These are phyloP conservation scores for Schizothorax lantsangensis DNA, from an alignment of 2,797 vertebrate species.

Conservation along the genomic window DNA sequence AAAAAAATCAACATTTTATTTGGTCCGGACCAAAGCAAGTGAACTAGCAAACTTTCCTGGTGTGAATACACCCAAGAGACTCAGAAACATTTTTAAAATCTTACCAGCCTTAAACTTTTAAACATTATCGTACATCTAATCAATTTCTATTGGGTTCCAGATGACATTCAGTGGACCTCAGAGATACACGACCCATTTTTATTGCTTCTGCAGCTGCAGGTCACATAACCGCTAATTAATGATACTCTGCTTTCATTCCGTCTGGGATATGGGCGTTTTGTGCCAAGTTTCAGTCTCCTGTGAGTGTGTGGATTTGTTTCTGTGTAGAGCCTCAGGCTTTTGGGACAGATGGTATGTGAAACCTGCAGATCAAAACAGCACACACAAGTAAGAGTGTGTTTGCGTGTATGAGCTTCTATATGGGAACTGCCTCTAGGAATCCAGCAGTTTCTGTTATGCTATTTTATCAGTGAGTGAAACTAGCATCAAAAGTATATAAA, in stretches of 20 bases:
- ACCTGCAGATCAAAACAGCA: not conserved
- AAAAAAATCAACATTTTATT: too few relatives aligned
- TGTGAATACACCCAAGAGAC: not conserved
- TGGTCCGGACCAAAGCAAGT: too few relatives aligned
- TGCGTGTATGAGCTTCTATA: constrained; percentile 19
- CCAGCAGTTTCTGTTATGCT: constrained; percentile 34
- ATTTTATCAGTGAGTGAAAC: constrained; percentile 2
- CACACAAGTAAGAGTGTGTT: constrained; percentile 1
- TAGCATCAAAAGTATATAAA: constrained; percentile 3
- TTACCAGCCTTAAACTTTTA: not conserved
- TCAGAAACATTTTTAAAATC: too few relatives aligned
- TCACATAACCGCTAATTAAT: not conserved
- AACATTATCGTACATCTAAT: not conserved
- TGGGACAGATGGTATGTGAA: constrained; percentile 36
- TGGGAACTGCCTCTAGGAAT: constrained; percentile 32
- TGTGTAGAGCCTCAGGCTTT: constrained; percentile 33
- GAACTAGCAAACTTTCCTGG: too few relatives aligned
- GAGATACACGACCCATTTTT: not conserved
- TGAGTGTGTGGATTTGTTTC: constrained; percentile 18
- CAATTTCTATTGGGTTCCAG: not conserved
- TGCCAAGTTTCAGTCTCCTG: constrained; percentile 24
- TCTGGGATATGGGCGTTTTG: not conserved
- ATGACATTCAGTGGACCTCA: not conserved
- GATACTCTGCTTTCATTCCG: not conserved
- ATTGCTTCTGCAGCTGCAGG: not conserved